Evolutionary conservation across 2,113 vertebrate species (phyloP), one percentile per base, ranked within the genome.

Genomic region (Nothoprocta pentlandii): DNA sequence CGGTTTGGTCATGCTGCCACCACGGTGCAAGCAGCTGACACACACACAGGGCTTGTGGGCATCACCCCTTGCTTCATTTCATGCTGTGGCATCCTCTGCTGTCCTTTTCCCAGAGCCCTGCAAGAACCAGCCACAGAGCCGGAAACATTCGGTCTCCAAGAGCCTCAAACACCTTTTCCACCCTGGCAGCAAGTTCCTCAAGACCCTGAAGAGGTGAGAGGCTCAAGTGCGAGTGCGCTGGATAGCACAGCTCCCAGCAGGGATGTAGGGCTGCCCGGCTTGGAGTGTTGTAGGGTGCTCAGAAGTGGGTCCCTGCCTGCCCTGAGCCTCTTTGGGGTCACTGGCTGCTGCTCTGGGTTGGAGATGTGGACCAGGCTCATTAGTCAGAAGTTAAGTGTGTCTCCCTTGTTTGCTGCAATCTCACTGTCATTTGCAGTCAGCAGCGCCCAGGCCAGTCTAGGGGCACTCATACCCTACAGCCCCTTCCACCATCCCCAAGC

Each of bases 161-260:
- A 99, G 99, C 92, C 97, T 99, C 74, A 98, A 99, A 44, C 98
- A 99, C 81, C 98, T 99, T 84, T 99, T 99, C 96, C 99, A 99
- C 73, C 96, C 98, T 0, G 97, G 97, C 96, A 99, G 97, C 98
- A 99, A 99, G 96, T 99, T 99, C 84, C 97, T 99, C 68, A 99
- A 99, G 97, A 98, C 95, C 1, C 97, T 99, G 93, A 99, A 99
- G 97, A 98, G 99, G 99, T 99, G 95, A 88, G 96, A 32, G 21
- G 36, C 70, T 61, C 41, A 3, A n/a, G 12, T 5, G 14, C 3
- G 10, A 15, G n/a, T 26, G 34, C 19, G 28, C 22, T 39, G 34
- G 56, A 54, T 47, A 71, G 32, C 42, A 26, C 3, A 0, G 41
- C 30, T 36, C 21, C 47, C 14, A 3, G 34, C 1, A 0, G 81